Evolutionary conservation across 2,888 invertebrate species (phyloP), one percentile per base, ranked within the genome.

Genomic region (Mylabris sibirica): DNA sequence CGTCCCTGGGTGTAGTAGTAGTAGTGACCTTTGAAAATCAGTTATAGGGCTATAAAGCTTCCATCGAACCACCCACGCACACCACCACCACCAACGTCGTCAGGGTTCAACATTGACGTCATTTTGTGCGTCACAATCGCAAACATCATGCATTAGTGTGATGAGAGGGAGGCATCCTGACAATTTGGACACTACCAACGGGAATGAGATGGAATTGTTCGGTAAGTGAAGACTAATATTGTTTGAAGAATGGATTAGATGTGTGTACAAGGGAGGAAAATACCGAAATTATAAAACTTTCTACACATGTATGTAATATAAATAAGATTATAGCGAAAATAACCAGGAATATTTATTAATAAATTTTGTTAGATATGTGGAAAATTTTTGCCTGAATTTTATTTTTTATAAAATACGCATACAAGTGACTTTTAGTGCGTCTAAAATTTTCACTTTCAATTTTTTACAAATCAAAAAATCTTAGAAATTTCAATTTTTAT

Each of bases 31-130:
- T 68, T 71, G 64, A 68, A 72, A 72, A 61, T 71, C 69, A 67
- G 70, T 66, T 60, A 44, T 57, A 68, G 63, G 69, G 63, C 53
- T 0, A 53, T 22, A 22, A 2, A 17, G 20, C 20, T 11, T 8
- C 49, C 53, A 53, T 8, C 30, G 8, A 30, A 30, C 30, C 30
- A 30, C 30, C 22, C 11, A 53, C 22, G 22, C 5, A 24, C 14
- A 57, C 24, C 24, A 63, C 67, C 62, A 63, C 62, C 64, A 71
- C 59, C 64, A 71, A 63, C 30, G 61, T 69, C 69, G 67, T 65
- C 65, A 70, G 75, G 68, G 73, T 75, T 74, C 68, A 74, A 72
- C 66, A 76, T 74, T 77, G 76, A 77, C 77, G 77, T 78, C 78
- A 79, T 68, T 59, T 66, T 68, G 73, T 76, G 76, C 77, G 77